Percentiles rank a stretch among this genome's conserved stretches.
Evolutionary conservation across 1,140 invertebrate species (phyloP).

Genomic region (Aphaenogaster ashmeadi): DNA sequence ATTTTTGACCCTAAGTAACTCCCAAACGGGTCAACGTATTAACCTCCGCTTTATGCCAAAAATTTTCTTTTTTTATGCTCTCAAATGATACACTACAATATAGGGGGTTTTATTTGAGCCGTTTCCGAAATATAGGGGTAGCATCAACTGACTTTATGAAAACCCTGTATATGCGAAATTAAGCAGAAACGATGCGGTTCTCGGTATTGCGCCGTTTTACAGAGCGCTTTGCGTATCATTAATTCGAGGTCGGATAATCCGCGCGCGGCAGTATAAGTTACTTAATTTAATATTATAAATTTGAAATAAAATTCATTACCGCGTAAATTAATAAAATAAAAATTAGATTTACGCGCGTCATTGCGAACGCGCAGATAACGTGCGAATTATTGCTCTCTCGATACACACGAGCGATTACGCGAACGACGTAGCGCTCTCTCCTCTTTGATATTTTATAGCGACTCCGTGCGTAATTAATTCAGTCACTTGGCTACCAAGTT

Average conservation of each 20-base stretch:
- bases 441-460: slow-evolving; percentile 9
- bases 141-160: too few relatives aligned
- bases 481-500: not conserved
- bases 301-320: not conserved
- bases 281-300: not conserved
- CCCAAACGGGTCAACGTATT: too few relatives aligned
- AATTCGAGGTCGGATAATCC: not conserved
- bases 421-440: not conserved
- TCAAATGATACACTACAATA: too few relatives aligned
- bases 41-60: too few relatives aligned
- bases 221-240: not conserved
- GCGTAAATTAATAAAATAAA: not conserved
- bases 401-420: slow-evolving; percentile 4
- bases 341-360: not conserved
- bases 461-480: slow-evolving; percentile 18
- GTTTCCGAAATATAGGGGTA: too few relatives aligned
- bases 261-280: not conserved
- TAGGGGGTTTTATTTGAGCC: too few relatives aligned
- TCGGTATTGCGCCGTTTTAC: not conserved
- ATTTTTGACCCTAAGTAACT: too few relatives aligned
- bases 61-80: too few relatives aligned
- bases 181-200: not conserved
- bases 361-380: not conserved
- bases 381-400: slow-evolving; percentile 17
- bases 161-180: slow-evolving; percentile 2